A percentile compares a stretch with the other conserved stretches of the same genome.
Conservation (phyloP, 2,113 vertebrate species). For the Odontophorus gujanensis region DNA sequence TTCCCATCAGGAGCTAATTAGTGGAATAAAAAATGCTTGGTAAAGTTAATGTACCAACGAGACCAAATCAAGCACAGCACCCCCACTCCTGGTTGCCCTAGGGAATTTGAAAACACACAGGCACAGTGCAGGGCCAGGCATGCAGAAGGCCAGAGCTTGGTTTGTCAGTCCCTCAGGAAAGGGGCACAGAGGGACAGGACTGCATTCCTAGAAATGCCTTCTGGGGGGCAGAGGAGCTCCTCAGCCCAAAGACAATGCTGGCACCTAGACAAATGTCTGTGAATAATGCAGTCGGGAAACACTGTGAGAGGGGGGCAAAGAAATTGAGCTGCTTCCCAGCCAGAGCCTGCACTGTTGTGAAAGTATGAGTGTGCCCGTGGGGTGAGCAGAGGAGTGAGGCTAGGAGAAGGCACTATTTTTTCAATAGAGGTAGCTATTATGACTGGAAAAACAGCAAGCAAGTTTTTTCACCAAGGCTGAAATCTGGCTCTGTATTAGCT, state of each 20-base stretch:
- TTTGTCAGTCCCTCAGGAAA: background rate
- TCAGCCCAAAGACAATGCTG: conserved; percentile 28
- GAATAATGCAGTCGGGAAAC: conserved; percentile 14
- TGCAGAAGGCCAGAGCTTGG: accelerated
- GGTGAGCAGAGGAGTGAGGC: background rate
- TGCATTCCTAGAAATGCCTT: conserved; percentile 13
- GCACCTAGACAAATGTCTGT: background rate
- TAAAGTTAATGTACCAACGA: background rate
- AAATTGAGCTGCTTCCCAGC: background rate
- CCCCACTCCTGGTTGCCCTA: accelerated
- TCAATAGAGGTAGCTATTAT: background rate
- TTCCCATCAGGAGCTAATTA: background rate
- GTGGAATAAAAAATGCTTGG: background rate
- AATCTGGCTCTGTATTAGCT: background rate
- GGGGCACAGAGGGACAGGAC: accelerated
- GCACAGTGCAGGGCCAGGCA: accelerated
- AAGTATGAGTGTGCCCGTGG: background rate
- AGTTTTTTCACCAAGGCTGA: background rate
- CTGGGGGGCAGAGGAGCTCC: background rate
- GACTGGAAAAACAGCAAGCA: background rate
- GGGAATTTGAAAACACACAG: background rate
- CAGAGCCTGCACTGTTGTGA: background rate
- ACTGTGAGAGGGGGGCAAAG: background rate
- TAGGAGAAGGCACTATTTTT: background rate
- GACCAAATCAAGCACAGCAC: background rate